Evolutionary conservation across 2,113 vertebrate species (phyloP), one percentile per base, ranked within the genome.

Genomic region (Gymnogyps californianus): DNA sequence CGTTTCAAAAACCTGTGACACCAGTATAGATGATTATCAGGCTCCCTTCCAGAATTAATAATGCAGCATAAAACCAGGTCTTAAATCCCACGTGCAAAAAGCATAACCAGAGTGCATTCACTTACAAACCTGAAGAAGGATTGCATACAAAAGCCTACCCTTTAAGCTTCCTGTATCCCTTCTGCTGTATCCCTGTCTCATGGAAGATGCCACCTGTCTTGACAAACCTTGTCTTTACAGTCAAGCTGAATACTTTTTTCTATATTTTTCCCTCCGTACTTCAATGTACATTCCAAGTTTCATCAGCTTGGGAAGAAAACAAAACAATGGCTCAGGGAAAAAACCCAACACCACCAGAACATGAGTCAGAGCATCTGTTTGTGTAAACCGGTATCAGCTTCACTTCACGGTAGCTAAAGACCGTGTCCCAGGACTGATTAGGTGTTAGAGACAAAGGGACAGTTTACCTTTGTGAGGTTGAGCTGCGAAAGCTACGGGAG

Each of bases 401-500:
- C 29, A 5, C 34, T 49, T 36, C 16, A 16, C 0, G 0, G 12
- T 0, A 36, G 42, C 64, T 19, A 3, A 38, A 59, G 62, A 21
- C 13, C 7, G 2, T 1, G 0, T 14, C 40, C 57, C 36, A 15
- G 76, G 26, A 11, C 6, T 2, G 21, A 18, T 13, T 1, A 42
- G 70, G 47, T 42, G 36, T 36, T 24, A 87, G 58, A 34, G 34
- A 47, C 26, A 70, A 11, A 57, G 58, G 13, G 32, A 12, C 13
- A 38, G 34, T 98, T 99, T 99, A 99, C 99, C 99, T 98, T 98
- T 97, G 96, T 98, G 98, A 92, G 98, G 95, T 42, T 98, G 98
- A 98, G 98, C 98, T 92, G 98, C 88, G 11, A 98, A 98, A 87
- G 98, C 98, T 97, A 99, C 97, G 2, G 99, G 98, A 92, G 98